Evolutionary conservation across 2,797 vertebrate species (phyloP).

Genomic region (Scyliorhinus canicula): DNA sequence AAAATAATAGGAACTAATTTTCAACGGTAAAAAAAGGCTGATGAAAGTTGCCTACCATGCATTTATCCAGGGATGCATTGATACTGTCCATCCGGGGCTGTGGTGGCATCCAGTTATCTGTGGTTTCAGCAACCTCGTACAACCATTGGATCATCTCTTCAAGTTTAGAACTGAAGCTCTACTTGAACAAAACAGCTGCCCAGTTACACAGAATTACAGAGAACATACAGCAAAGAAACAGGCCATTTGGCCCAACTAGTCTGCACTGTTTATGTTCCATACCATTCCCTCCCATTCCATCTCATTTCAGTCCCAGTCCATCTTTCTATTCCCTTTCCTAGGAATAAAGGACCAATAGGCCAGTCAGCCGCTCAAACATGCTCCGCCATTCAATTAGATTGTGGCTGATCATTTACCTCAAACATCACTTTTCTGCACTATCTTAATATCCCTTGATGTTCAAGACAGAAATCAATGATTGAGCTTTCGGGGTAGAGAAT

Average conservation of each 20-base stretch:
- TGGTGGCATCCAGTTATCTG: constrained; percentile 57
- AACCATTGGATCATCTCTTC: constrained; percentile 78
- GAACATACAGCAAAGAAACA: not conserved
- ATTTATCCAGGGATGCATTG: constrained; percentile 66
- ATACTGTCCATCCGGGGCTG: constrained; percentile 53
- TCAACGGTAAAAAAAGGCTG: not conserved
- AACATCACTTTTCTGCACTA: no score
- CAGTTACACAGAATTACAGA: not conserved
- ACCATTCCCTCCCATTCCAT: not conserved
- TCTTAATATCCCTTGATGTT: no score
- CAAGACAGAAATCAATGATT: no score
- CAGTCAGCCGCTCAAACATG: no score
- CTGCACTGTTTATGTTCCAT: not conserved
- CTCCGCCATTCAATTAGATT: no score
- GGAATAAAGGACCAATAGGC: no score
- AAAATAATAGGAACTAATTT: not conserved
- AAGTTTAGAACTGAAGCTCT: constrained; percentile 81
- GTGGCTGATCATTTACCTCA: no score
- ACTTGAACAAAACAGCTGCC: constrained; percentile 40
- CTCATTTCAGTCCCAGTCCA: not conserved
- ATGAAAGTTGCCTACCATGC: constrained; percentile 61
- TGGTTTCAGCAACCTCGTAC: constrained; percentile 57
- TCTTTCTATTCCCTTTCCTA: not conserved
- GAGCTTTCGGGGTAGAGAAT: no score
- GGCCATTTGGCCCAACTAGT: not conserved